Evolutionary conservation across 2,888 invertebrate species (phyloP), one percentile per base, ranked within the genome.

Genomic region (Pandemis cinnamomeana): DNA sequence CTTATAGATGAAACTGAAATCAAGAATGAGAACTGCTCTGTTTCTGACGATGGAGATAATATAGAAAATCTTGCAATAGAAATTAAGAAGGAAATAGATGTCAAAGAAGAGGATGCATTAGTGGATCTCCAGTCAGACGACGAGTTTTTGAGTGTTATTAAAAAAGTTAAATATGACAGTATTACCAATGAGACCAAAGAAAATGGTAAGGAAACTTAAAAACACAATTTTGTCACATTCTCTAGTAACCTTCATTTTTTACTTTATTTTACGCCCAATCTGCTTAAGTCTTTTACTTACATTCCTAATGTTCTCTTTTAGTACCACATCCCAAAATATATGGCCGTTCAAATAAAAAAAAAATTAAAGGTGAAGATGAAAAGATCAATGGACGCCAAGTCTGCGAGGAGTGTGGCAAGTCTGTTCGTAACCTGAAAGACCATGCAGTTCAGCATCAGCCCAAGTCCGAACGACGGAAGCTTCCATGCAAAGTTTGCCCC

Each of bases 331-430:
- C 77, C 75, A 81, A 76, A 71, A 82, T 80, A 73, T 77, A 71
- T 80, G 79, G 79, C 75, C 81, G 79, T 76, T 77, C 71, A 76
- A 83, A 78, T 78, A 76, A 75, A 76, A 76, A 67, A 3, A 83
- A 75, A 78, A 11, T 15, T 72, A 74, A 73, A 75, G 10, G 53
- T 5, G 55, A 75, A 42, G 77, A 36, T 55, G 48, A 75, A 67
- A 73, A 76, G 41, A 77, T 66, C 64, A 67, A 78, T 36, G 64
- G 42, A 67, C 78, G 77, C 41, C 83, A 86, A 77, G 80, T 93
- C 15, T 93, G 93, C 77, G 91, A 89, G 1, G 88, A 89, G 74
- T 93, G 93, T 64, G 93, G 93, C 0, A 88, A 89, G 63, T 79
- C 81, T 0, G 91, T 92, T 0, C 81, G 81, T 2, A 86, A 91